Percentiles rank a stretch among this genome's conserved stretches.
These are phyloP conservation scores for Clarias magur DNA, from an alignment of 2,113 vertebrate species.

Conservation along the genomic window DNA sequence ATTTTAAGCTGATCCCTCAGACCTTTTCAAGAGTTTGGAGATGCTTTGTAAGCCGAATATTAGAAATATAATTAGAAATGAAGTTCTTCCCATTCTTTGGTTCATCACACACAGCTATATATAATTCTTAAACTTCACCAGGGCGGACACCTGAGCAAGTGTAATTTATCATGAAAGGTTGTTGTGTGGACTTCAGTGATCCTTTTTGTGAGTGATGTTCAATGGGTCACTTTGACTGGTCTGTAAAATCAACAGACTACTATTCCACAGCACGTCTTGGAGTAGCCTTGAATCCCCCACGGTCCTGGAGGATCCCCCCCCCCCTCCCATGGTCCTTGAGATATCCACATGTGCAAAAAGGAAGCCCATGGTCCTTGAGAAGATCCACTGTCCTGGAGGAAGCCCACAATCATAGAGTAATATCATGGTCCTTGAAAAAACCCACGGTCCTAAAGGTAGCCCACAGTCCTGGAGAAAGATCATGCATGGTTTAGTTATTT, in stretches of 20 bases:
- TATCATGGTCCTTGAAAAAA: too few relatives aligned
- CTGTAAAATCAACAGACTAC: background rate
- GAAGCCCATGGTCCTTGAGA: background rate
- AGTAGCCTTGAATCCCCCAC: too few relatives aligned
- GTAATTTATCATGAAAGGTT: background rate
- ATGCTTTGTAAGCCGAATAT: background rate
- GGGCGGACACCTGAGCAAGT: background rate
- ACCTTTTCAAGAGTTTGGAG: background rate
- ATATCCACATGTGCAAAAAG: too few relatives aligned
- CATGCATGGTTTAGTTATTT: background rate
- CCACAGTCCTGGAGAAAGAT: background rate
- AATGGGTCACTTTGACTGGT: background rate
- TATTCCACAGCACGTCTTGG: background rate
- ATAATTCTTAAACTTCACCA: background rate
- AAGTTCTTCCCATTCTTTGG: background rate
- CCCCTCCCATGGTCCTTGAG: too few relatives aligned
- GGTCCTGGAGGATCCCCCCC: too few relatives aligned
- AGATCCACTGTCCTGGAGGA: background rate
- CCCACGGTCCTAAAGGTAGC: too few relatives aligned
- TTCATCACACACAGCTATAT: background rate
- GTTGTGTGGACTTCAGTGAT: background rate
- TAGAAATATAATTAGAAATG: background rate
- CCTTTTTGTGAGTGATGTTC: background rate
- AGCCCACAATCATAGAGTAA: too few relatives aligned
- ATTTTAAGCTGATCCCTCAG: background rate